phyloP scores from a whole-genome alignment of 2,113 vertebrate genomes.

The Polypterus bichir region DNA sequence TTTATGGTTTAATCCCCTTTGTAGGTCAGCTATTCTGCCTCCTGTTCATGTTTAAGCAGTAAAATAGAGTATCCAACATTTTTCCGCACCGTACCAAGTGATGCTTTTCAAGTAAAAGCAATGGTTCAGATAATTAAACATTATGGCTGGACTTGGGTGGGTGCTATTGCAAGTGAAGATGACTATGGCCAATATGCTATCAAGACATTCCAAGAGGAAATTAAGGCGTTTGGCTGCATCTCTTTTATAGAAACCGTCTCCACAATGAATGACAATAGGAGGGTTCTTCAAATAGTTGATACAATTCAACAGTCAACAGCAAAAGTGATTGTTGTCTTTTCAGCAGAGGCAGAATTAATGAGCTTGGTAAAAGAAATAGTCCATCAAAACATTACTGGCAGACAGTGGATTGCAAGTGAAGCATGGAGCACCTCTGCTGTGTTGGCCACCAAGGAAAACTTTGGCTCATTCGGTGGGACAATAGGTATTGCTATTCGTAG shows the following conservation, averaged over 20 bases:
- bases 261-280: background rate
- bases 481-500: background rate
- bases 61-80: slow-evolving; percentile 12
- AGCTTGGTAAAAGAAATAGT: slow-evolving; percentile 9
- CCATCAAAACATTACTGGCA: too few species aligned
- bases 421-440: slow-evolving; percentile 1
- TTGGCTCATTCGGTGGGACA: background rate
- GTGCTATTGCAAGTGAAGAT: slow-evolving; percentile 6
- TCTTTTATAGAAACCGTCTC: slow-evolving; percentile 1
- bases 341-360: slow-evolving; percentile 5
- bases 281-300: slow-evolving; percentile 4
- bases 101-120: slow-evolving; percentile 8
- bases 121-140: slow-evolving; percentile 10
- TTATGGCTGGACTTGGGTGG: slow-evolving; percentile 20
- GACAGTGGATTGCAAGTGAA: too few species aligned
- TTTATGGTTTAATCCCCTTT: background rate
- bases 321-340: slow-evolving; percentile 11
- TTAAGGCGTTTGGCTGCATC: slow-evolving; percentile 7
- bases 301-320: slow-evolving; percentile 8
- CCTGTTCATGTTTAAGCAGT: background rate
- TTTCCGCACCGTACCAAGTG: slow-evolving; percentile 12
- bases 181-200: slow-evolving; percentile 15
- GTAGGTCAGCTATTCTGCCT: background rate
- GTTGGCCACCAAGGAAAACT: background rate
- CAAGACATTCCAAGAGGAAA: slow-evolving; percentile 6